phyloP scores from a whole-genome alignment of 2,797 vertebrate species.

The Alectoris magna region DNA sequence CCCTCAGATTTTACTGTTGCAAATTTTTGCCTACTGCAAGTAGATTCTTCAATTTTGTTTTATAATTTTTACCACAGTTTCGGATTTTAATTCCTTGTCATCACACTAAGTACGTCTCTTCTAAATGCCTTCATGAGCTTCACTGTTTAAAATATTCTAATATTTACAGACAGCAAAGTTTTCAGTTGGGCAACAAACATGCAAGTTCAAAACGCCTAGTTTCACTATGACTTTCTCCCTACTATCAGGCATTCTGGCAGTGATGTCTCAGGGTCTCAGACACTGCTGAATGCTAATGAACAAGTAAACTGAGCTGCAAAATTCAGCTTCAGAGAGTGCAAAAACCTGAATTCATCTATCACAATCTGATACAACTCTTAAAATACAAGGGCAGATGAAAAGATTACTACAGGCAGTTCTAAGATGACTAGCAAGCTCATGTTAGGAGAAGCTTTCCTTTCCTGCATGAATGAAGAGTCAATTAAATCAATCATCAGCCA shows the following conservation, averaged over 20 bases:
- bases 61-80: neutral
- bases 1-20: neutral
- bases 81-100: neutral
- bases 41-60: neutral
- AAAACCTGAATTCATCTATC: neutral
- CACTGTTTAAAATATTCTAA: neutral
- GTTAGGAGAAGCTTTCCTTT: neutral
- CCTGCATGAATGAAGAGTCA: neutral
- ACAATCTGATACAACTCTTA: neutral
- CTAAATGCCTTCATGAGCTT: neutral
- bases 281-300: neutral
- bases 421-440: neutral
- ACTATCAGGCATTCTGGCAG: neutral
- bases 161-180: neutral
- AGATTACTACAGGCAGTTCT: neutral
- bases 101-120: neutral
- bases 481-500: neutral
- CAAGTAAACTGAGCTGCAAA: neutral
- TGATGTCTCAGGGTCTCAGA: neutral
- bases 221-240: neutral
- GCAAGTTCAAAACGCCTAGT: neutral
- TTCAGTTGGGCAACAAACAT: neutral
- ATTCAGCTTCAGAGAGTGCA: neutral
- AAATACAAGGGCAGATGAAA: neutral
- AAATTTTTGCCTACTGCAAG: neutral